Evolutionary conservation across 2,113 vertebrate genomes (phyloP).

Genomic region (Dendrocopos noguchii): DNA sequence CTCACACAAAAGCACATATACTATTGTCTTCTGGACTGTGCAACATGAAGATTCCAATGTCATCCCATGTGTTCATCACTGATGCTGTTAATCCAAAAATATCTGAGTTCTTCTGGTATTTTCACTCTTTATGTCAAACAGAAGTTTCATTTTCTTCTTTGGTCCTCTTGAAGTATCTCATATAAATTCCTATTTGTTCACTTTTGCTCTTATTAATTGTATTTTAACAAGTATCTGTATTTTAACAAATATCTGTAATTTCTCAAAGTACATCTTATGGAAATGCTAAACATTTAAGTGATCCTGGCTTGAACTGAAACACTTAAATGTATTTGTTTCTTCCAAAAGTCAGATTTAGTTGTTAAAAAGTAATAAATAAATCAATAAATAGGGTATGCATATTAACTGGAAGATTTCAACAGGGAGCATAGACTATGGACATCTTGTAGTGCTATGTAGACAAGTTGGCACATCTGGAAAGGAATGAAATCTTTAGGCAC

Average conservation of each 20-base stretch:
- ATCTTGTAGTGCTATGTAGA: background rate
- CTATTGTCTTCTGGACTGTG: background rate
- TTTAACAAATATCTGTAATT: background rate
- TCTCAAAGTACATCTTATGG: background rate
- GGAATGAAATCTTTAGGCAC: background rate
- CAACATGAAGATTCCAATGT: background rate
- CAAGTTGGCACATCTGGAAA: background rate
- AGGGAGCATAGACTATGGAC: fast-evolving
- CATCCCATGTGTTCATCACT: background rate
- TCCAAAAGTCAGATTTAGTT: background rate
- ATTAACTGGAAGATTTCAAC: background rate
- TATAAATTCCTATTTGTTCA: background rate
- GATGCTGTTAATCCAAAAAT: background rate
- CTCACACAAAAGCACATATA: background rate
- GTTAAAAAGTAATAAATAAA: background rate
- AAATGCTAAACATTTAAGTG: background rate
- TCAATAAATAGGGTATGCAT: background rate
- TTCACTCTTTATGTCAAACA: background rate
- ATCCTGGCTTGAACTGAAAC: background rate
- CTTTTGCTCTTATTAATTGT: background rate
- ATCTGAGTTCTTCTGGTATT: background rate
- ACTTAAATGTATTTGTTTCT: background rate
- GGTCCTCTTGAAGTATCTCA: background rate
- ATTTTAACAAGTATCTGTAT: no score
- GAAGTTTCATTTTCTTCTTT: background rate